These are phyloP conservation scores for Philereme vetulata DNA, from an alignment of 2,888 invertebrate genomes.

Conservation along the genomic window DNA sequence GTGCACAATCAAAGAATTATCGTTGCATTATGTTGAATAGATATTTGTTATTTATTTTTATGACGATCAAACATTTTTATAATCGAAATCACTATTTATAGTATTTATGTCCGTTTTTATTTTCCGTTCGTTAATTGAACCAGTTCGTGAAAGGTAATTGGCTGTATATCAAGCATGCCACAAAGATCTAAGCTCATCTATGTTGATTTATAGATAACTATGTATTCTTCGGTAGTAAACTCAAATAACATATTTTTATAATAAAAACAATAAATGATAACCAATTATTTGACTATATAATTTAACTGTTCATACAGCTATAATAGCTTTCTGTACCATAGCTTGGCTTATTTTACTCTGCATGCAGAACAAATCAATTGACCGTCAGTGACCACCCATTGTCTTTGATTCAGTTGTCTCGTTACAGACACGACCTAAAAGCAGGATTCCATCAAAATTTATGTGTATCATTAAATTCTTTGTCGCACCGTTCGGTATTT, in stretches of 20 bases:
- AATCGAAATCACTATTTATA: conserved; percentile 35
- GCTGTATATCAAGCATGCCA: conserved; percentile 41
- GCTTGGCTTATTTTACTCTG: neutral
- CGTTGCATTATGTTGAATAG: conserved; percentile 37
- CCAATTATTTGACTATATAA: conserved; percentile 17
- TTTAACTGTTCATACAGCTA: neutral
- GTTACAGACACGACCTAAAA: conserved; percentile 60
- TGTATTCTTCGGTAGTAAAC: conserved; percentile 26
- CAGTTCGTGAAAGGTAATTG: conserved; percentile 43
- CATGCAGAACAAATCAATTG: conserved; percentile 63
- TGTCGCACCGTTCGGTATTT: conserved; percentile 62
- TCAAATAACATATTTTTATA: conserved; percentile 21
- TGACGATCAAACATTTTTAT: conserved; percentile 46
- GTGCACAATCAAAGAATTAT: conserved; percentile 41
- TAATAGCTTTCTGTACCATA: neutral
- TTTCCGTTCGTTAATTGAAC: conserved; percentile 46
- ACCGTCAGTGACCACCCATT: conserved; percentile 63
- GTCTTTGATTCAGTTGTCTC: conserved; percentile 70
- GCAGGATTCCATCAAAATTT: conserved; percentile 65
- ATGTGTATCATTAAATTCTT: conserved; percentile 67
- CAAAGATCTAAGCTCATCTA: conserved; percentile 37
- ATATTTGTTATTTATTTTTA: conserved; percentile 47
- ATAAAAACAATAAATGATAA: conserved; percentile 17
- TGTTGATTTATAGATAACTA: conserved; percentile 39
- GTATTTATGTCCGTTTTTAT: conserved; percentile 48